These are phyloP conservation scores for Saccopteryx bilineata DNA, from an alignment of 2,113 vertebrate species.

Conservation along the genomic window DNA sequence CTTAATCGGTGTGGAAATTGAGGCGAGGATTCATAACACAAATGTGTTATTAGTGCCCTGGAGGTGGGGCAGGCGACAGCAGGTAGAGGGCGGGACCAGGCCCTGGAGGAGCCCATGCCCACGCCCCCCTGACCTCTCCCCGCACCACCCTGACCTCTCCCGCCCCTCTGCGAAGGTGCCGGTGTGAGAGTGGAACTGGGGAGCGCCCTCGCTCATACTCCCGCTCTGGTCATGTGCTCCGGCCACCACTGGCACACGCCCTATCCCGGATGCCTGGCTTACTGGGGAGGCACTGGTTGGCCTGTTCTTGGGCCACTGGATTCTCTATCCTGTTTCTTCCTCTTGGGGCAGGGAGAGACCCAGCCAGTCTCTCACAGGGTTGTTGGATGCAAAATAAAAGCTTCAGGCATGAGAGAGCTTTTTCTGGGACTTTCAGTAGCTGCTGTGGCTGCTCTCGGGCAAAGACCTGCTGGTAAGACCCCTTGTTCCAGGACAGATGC, in stretches of 20 bases:
- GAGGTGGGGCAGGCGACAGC: background rate
- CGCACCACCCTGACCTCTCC: background rate
- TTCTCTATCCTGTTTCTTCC: background rate
- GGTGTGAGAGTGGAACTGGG: no score
- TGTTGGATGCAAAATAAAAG: background rate
- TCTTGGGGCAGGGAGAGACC: background rate
- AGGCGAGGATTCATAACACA: background rate
- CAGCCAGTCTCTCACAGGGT: background rate
- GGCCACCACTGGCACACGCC: fast-evolving
- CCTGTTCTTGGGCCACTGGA: no score
- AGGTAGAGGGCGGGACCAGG: background rate
- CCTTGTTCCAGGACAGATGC: background rate
- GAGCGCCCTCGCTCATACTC: background rate
- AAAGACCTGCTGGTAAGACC: background rate
- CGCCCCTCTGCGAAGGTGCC: background rate
- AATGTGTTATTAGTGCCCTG: background rate
- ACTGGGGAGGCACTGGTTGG: background rate
- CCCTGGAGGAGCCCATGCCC: background rate
- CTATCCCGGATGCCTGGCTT: background rate
- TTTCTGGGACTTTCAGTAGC: background rate
- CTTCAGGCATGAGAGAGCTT: background rate
- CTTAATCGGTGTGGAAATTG: background rate
- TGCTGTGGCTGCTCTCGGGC: background rate
- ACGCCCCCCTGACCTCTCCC: background rate
- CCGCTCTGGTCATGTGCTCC: background rate